Evolutionary conservation across 2,888 invertebrate species (phyloP), one percentile per base, ranked within the genome.

Genomic region (Bursaphelenchus okinawaensis): DNA sequence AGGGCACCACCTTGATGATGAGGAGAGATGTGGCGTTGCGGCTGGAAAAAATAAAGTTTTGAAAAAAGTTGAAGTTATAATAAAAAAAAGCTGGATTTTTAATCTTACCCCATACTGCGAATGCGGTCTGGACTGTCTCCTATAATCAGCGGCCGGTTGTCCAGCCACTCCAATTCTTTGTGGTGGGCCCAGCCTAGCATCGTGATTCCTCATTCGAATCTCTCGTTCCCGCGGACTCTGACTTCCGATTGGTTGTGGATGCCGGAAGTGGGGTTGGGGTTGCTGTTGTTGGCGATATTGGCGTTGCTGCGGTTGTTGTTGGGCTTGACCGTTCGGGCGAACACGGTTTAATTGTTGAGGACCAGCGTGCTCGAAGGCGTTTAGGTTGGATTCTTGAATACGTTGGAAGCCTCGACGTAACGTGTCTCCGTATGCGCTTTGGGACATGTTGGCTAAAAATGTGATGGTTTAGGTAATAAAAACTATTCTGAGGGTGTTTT

Each of bases 361-460:
- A 4, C 77, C 78, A 8, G 79, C 64, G 16, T 74, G 66, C 55
- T 76, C 77, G 63, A 75, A 76, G 4, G 75, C 76, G 19, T 72
- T 71, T 27, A 75, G 65, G 62, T 72, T 73, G 56, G 66, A 72
- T 67, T 83, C 92, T 85, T 96, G 96, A 76, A 96, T 92, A 85
- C 94, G 92, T 84, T 94, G 93, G 88, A 98, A 98, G 87, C 96
- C 96, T 67, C 95, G 88, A 54, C 95, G 89, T 68, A 98, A 87
- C 12, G 96, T 98, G 84, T 95, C 93, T 63, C 95, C 95, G 67
- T 92, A 92, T 67, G 88, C 88, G 61, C 90, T 89, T 84, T 91
- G 92, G 73, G 95, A 90, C 81, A 94, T 93, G 68, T 93, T 93
- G 70, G 85, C 66, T 27, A 20, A 31, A 24, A 12, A 40, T 16